Evolutionary conservation across 37 sponge, comb jelly and placozoan genomes (phyloP), one percentile per base, ranked within the genome.

Genomic region (Theonella swinhoei): DNA sequence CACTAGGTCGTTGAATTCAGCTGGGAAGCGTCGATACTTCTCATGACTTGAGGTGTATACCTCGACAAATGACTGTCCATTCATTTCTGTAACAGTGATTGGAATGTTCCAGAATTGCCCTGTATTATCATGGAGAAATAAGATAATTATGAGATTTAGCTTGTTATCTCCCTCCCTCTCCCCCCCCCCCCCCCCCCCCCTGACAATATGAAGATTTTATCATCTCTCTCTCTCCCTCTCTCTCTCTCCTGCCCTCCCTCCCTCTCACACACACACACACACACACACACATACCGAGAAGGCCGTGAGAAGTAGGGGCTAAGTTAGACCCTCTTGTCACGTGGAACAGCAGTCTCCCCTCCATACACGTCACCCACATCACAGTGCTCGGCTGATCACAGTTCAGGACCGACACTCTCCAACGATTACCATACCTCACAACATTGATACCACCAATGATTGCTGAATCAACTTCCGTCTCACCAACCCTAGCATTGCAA

Each of bases 21-120:
- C 83, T 11, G 72, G 29, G 64, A 88, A 88, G 11, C 34, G 22
- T 41, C 89, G 73, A 1, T 32, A 43, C 0, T 7, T 20, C 30
- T 41, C 32, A 14, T 7, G 11, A n/a, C 24, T 36, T 35, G 54
- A 14, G 11, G 7, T 47, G 54, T 17, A 47, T 17, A 47, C 14
- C 54, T 47, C 11, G 14, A 47, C 54, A 14, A 17, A 14, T 19
- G 11, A 1, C 0, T 35, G 54, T 4, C 32, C 41, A 23, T 61
- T 35, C 36, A 67, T 74, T n/a, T 11, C 39, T 14, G n/a, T 11
- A 0, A 77, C 84, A 5, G 38, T 40, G 39, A 89, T 61, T 3
- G 79, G 82, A 34, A 90, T 71, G 63, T 90, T 90, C 86, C 86
- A 90, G 79, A 90, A 90, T 47, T 90, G 91, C 71, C 86, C 91